Evolutionary conservation across 2,888 invertebrate genomes (phyloP), one percentile per base, ranked within the genome.

Genomic region (Protonemura montana): DNA sequence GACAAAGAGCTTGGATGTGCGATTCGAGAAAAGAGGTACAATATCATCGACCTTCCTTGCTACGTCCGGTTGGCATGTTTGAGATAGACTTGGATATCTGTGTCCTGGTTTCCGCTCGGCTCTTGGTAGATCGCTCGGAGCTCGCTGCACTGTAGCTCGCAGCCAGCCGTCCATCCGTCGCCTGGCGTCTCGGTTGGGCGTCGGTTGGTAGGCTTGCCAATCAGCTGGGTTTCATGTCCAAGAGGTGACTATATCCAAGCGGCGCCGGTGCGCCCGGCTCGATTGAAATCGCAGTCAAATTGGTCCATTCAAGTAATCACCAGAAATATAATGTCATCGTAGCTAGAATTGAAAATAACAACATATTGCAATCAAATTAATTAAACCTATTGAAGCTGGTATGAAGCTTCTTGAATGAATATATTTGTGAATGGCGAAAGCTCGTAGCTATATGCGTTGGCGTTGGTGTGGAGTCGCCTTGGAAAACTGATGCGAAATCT

Each of bases 21-120:
- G 13, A 59, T 21, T 3, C 13, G 59, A 59, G 59, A 59, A 21
- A 21, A 59, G 59, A 59, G 59, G 59, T 59, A 59, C 6, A 59
- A 59, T 35, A 35, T 59, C 59, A 59, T 59, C 59, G 59, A 59
- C 59, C 59, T 59, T 59, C 59, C 59, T 21, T 59, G 59, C 59
- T 59, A 59, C 59, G 59, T 59, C 59, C 59, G 59, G 59, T 59
- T 59, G 59, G 59, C 59, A 59, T 59, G 59, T 59, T 59, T 59
- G 59, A 59, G 59, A 59, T 21, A 13, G 13, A 59, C 59, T 59
- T 59, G 59, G 59, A 59, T 59, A 59, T 59, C 59, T 59, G 59
- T 59, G 59, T 59, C 59, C 59, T 59, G 59, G 59, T 59, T 59
- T 59, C 59, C 59, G 59, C 59, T 59, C 35, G n/a, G n/a, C n/a